These are phyloP conservation scores for Physocephala rufipes DNA, from an alignment of 2,888 invertebrate species.

Conservation along the genomic window DNA sequence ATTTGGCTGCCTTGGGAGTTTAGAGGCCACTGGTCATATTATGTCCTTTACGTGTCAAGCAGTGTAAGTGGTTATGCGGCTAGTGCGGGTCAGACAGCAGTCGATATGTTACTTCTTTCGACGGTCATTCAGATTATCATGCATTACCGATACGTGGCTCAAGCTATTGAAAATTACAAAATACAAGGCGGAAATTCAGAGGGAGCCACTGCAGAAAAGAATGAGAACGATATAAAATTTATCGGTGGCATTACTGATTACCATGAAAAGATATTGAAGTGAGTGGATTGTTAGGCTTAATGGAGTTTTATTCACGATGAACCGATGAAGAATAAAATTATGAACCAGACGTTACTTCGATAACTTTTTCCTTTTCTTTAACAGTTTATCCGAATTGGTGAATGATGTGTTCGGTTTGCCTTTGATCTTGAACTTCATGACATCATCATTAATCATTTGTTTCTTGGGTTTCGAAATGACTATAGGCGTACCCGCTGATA, in stretches of 20 bases:
- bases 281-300: conserved; percentile 11
- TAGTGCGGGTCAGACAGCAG: conserved; percentile 53
- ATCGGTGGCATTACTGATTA: conserved; percentile 48
- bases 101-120: conserved; percentile 58
- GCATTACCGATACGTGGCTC: conserved; percentile 56
- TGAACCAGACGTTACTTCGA: not conserved
- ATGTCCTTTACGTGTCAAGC: conserved; percentile 52
- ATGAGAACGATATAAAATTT: conserved; percentile 45
- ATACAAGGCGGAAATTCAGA: conserved; percentile 43
- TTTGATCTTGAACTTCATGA: conserved; percentile 53
- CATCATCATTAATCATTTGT: conserved; percentile 59
- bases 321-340: no score
- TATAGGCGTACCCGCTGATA: conserved; percentile 51
- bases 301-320: no score
- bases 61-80: conserved; percentile 54
- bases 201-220: conserved; percentile 42
- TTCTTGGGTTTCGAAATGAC: conserved; percentile 61
- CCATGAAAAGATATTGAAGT: conserved; percentile 52
- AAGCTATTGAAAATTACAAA: conserved; percentile 35
- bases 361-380: no score
- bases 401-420: conserved; percentile 58
- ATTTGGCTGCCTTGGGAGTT: conserved; percentile 57
- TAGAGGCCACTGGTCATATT: conserved; percentile 51
- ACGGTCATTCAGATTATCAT: conserved; percentile 58
- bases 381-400: conserved; percentile 49